These are phyloP conservation scores for Drosophila helvetica DNA, from an alignment of 2,888 invertebrate species.

Conservation along the genomic window DNA sequence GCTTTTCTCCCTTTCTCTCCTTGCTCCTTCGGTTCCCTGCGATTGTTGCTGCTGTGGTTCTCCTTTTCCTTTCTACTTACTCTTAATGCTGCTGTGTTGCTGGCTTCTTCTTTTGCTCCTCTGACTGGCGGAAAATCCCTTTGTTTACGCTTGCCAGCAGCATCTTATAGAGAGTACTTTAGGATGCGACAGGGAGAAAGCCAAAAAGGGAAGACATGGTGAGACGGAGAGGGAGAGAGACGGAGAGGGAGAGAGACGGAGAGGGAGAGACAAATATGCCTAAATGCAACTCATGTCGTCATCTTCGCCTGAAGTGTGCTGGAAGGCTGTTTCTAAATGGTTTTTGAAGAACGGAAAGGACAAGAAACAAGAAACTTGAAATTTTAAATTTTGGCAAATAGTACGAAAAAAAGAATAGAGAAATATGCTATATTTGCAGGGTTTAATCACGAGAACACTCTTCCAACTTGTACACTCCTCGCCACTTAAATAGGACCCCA, in stretches of 20 bases:
- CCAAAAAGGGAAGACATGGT: not conserved
- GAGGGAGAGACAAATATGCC: no score
- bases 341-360: constrained; percentile 5
- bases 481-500: no score
- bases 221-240: no score
- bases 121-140: not conserved
- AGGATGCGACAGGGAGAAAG: not conserved
- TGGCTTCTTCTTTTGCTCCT: not conserved
- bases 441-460: no score
- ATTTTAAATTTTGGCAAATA: not conserved
- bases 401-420: not conserved
- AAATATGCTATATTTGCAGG: no score
- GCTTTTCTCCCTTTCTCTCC: not conserved
- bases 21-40: not conserved
- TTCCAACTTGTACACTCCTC: no score
- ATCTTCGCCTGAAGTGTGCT: constrained; percentile 22
- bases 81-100: not conserved
- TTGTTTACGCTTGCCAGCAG: constrained; percentile 1
- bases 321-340: constrained; percentile 32
- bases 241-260: no score
- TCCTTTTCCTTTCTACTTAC: not conserved
- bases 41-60: not conserved
- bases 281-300: constrained; percentile 28
- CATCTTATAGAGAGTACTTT: not conserved
- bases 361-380: not conserved